Percentiles rank a stretch among this genome's conserved stretches.
Evolutionary conservation across 2,113 vertebrate species (phyloP).

Genomic region (Callospermophilus lateralis): DNA sequence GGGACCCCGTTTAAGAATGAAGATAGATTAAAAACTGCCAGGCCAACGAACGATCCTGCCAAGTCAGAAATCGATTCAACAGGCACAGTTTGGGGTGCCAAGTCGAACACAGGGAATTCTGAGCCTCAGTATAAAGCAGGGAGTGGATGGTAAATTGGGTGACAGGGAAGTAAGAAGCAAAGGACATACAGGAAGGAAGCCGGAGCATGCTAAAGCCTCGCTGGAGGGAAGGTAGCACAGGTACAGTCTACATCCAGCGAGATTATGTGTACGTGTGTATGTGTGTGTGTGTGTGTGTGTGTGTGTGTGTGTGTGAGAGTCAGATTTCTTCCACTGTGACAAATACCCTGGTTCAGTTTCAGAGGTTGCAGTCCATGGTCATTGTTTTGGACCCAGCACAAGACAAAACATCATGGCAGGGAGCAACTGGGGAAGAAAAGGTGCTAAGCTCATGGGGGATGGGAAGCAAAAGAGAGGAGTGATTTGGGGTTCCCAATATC

Average conservation of each 20-base stretch:
- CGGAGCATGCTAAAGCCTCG: too few relatives aligned
- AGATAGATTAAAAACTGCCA: constrained; percentile 33
- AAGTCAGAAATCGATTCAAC: constrained; percentile 68
- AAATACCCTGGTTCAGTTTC: background rate
- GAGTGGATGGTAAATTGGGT: too few relatives aligned
- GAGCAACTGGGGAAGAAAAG: background rate
- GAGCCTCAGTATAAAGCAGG: too few relatives aligned
- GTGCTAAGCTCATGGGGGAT: background rate
- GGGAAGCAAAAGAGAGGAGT: background rate
- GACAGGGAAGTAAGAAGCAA: too few relatives aligned
- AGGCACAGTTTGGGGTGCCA: constrained; percentile 62
- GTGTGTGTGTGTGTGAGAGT: too few relatives aligned
- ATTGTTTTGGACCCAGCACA: background rate
- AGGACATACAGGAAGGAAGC: too few relatives aligned
- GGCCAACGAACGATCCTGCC: constrained; percentile 64
- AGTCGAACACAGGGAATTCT: constrained; percentile 55
- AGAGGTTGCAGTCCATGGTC: background rate
- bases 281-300: too few relatives aligned
- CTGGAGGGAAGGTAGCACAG: too few relatives aligned
- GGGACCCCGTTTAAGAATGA: constrained; percentile 28
- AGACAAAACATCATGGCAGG: background rate
- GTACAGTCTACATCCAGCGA: too few relatives aligned
- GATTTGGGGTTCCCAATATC: too few relatives aligned
- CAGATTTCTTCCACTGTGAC: too few relatives aligned
- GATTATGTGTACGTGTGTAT: too few relatives aligned